Base-by-base conservation (phyloP, 1,140 invertebrate species). In the Himalopsyche phryganea region DNA sequence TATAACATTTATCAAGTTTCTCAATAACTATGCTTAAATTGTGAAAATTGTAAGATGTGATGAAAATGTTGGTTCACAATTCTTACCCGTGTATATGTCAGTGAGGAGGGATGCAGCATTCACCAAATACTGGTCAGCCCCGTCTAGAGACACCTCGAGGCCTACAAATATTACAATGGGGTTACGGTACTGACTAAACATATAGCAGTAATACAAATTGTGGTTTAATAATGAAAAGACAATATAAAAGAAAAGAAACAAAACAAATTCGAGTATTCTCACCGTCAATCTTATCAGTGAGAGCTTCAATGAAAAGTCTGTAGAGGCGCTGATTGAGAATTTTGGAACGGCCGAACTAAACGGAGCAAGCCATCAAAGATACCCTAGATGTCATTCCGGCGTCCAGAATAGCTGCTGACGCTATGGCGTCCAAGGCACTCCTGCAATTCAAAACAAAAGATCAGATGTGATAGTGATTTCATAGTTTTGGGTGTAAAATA, bases 231-330 rank as follows among this genome's bases (percentile, higher is more conserved):
- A n/a, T n/a, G n/a, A n/a, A n/a, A n/a, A n/a, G n/a, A n/a, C n/a
- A n/a, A n/a, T n/a, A n/a, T n/a, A n/a, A n/a, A n/a, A n/a, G n/a
- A n/a, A n/a, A n/a, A n/a, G n/a, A n/a, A n/a, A n/a, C n/a, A n/a
- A n/a, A n/a, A n/a, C n/a, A n/a, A n/a, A n/a, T n/a, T n/a, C n/a
- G 23, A 28, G 3, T 28, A 28, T 28, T 28, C 45, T 48, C 44
- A 60, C 61, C 61, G 15, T 63, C 61, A 11, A 63, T 53, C 51
- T 63, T 63, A 18, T 63, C 61, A 0, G 49, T 58, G 7, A 63
- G 20, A 7, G 58, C 53, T 15, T 57, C 47, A 11, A 63, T 54
- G 50, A 63, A 63, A 18, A 63, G 40, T 10, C 42, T 47, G 20
- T 60, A 41, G 19, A 63, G 20, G n/a, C 58, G 32, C 14, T 56